These are phyloP conservation scores for Acrocephalus kingi DNA, from an alignment of 2,113 vertebrate species.

Conservation along the genomic window DNA sequence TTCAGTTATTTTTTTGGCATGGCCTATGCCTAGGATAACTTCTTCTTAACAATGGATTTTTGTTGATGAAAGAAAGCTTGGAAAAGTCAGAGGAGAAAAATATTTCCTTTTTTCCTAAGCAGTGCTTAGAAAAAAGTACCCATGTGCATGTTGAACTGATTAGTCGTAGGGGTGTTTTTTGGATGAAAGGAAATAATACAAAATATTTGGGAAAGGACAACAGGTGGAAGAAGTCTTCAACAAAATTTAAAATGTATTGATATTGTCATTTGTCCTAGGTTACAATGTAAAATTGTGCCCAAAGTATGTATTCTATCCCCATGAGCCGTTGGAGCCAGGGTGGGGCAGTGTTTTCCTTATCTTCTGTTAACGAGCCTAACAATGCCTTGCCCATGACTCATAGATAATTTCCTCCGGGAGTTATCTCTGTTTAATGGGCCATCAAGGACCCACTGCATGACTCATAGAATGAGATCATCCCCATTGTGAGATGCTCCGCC, in stretches of 20 bases:
- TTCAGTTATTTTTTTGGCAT: not conserved
- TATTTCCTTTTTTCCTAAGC: not conserved
- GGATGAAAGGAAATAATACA: not conserved
- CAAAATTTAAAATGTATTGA: not conserved
- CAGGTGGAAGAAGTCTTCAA: not conserved
- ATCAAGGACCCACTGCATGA: no score
- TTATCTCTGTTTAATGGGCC: no score
- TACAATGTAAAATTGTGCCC: no score
- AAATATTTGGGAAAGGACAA: not conserved
- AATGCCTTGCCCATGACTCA: no score
- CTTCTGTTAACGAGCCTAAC: no score
- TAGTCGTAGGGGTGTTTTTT: accelerated
- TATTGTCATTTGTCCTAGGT: not conserved
- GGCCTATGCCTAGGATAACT: not conserved
- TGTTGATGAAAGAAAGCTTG: not conserved
- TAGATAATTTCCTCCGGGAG: no score
- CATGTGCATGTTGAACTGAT: not conserved
- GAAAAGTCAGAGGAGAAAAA: not conserved
- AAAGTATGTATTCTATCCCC: no score
- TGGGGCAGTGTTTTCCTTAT: no score
- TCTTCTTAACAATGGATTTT: not conserved
- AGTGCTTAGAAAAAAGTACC: not conserved
- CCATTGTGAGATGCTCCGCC: no score
- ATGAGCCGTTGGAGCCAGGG: no score
- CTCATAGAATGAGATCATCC: no score